Conservation (phyloP, 2,888 invertebrate genomes). For the Crossocerus cetratus region DNA sequence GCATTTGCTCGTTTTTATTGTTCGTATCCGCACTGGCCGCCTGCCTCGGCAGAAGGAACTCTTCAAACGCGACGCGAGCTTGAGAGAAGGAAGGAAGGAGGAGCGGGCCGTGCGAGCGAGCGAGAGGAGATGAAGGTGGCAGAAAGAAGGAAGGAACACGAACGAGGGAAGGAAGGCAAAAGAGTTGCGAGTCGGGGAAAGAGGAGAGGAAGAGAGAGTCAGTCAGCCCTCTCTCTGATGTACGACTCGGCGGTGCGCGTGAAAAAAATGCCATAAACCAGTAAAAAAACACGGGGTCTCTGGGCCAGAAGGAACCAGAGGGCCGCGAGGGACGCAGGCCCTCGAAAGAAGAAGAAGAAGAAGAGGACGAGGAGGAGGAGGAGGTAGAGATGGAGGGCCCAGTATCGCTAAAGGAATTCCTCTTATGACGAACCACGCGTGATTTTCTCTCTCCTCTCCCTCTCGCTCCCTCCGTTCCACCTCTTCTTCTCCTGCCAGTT, state of each 20-base stretch:
- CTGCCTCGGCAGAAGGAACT: conserved; percentile 7
- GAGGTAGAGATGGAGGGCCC: conserved; percentile 50
- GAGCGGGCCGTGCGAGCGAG: conserved; percentile 5
- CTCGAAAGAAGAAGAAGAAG: conserved; percentile 32
- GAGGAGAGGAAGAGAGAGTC: conserved; percentile 37
- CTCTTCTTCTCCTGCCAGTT: conserved; percentile 32
- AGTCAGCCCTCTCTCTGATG: conserved; percentile 71
- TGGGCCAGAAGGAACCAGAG: conserved; percentile 53
- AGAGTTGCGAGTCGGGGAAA: conserved; percentile 11
- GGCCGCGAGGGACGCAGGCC: conserved; percentile 44
- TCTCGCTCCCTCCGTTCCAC: neutral
- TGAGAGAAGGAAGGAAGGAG: conserved; percentile 10
- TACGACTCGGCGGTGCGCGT: conserved; percentile 74
- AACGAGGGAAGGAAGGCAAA: conserved; percentile 18
- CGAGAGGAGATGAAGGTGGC: conserved; percentile 12
- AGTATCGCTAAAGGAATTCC: conserved; percentile 74
- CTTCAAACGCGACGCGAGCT: conserved; percentile 33
- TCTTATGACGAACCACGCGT: conserved; percentile 75
- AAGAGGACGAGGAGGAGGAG: conserved; percentile 37
- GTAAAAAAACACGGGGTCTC: conserved; percentile 74
- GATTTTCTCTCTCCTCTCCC: conserved; percentile 69
- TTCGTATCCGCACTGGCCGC: conserved; percentile 45
- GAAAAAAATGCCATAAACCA: conserved; percentile 77
- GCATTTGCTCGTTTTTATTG: conserved; percentile 71
- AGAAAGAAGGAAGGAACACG: conserved; percentile 30